Evolutionary conservation across 2,888 invertebrate genomes (phyloP).

Genomic region (Apotomis betuletana): DNA sequence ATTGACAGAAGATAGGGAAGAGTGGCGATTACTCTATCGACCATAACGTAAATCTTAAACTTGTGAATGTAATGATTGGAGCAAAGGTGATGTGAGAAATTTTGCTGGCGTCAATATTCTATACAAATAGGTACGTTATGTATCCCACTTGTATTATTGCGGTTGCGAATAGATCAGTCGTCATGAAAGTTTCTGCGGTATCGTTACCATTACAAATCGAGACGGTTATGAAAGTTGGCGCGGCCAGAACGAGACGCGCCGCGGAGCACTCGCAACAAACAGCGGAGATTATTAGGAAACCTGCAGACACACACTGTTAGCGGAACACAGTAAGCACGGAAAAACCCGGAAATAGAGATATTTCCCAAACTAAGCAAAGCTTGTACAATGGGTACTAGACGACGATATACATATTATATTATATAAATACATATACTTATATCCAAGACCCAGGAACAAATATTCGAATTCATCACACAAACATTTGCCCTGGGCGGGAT

Average conservation of each 20-base stretch:
- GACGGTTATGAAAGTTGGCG: conserved; percentile 41
- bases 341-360: too few species aligned
- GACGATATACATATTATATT: too few species aligned
- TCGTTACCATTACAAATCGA: conserved; percentile 43
- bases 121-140: not conserved
- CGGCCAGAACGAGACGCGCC: conserved; percentile 31
- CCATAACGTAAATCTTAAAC: too few species aligned
- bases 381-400: too few species aligned
- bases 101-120: not conserved
- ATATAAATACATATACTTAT: too few species aligned
- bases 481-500: too few species aligned
- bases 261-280: conserved; percentile 15
- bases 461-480: too few species aligned
- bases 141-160: conserved; percentile 8
- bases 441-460: too few species aligned
- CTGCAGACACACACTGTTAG: conserved; percentile 17
- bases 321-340: not conserved
- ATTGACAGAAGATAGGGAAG: too few species aligned
- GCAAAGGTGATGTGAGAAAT: not conserved
- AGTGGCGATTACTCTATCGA: too few species aligned
- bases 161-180: conserved; percentile 25
- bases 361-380: too few species aligned
- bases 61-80: too few species aligned
- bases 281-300: conserved; percentile 18
- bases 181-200: conserved; percentile 34